Percentiles rank a stretch among this genome's conserved stretches.
Evolutionary conservation across 2,888 invertebrate genomes (phyloP).

Genomic region (Macrophya alboannulata): DNA sequence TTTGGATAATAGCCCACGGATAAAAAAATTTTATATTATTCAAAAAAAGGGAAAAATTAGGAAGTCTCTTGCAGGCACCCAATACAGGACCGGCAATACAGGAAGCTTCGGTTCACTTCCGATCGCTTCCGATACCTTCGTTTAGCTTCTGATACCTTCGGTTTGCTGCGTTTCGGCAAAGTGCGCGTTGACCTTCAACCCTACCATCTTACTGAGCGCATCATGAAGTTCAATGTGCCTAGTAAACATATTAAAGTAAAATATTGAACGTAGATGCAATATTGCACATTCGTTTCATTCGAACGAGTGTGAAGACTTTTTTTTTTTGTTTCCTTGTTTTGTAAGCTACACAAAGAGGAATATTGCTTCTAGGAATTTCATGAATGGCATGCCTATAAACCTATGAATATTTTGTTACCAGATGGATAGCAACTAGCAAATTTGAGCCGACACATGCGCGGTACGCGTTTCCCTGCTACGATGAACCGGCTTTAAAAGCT

Average conservation of each 20-base stretch:
- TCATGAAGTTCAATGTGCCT: not conserved
- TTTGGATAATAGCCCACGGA: too few relatives aligned
- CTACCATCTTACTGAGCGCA: not conserved
- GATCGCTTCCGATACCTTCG: too few relatives aligned
- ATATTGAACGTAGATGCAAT: not conserved
- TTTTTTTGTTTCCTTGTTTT: not conserved
- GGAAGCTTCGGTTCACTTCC: too few relatives aligned
- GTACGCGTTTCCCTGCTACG: slow-evolving; percentile 88
- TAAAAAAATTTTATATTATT: too few relatives aligned
- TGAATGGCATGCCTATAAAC: not conserved
- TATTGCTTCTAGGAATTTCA: not conserved
- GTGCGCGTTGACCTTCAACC: too few relatives aligned
- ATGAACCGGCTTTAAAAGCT: slow-evolving; percentile 86
- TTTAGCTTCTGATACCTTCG: too few relatives aligned
- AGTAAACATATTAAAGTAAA: not conserved
- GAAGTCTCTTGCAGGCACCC: too few relatives aligned
- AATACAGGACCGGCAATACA: too few relatives aligned
- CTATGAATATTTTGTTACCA: slow-evolving; percentile 68
- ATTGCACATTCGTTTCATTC: not conserved
- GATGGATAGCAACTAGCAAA: slow-evolving; percentile 84
- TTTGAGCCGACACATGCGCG: slow-evolving; percentile 85
- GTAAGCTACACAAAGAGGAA: not conserved
- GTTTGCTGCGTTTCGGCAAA: too few relatives aligned
- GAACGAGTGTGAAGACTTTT: not conserved
- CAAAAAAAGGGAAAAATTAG: too few relatives aligned